Conservation (phyloP, 2,888 invertebrate genomes). For the Chaitophorus viminalis region DNA sequence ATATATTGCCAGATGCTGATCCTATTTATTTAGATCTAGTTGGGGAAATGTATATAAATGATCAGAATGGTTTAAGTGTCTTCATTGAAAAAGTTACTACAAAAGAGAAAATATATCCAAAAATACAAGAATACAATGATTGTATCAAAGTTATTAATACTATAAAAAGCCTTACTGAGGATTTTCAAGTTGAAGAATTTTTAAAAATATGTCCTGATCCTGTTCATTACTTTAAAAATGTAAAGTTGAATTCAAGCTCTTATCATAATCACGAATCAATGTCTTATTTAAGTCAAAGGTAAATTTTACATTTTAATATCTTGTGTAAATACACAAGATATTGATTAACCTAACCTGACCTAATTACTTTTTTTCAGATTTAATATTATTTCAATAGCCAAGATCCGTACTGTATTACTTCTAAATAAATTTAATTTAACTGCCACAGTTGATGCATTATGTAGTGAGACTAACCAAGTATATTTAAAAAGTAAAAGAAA, state of each 20-base stretch:
- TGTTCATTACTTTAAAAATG: constrained; percentile 66
- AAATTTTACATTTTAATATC: background rate
- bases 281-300: constrained; percentile 31
- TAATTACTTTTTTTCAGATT: constrained; percentile 1
- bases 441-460: background rate
- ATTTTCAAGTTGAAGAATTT: constrained; percentile 69
- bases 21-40: constrained; percentile 65
- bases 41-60: constrained; percentile 63
- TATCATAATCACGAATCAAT: constrained; percentile 6
- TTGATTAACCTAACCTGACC: no score
- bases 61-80: constrained; percentile 44
- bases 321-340: no score
- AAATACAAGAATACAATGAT: constrained; percentile 65
- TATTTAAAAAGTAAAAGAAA: constrained; percentile 18
- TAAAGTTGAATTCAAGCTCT: constrained; percentile 60
- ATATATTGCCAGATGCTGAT: constrained; percentile 67
- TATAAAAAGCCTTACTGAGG: constrained; percentile 65
- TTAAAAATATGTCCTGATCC: constrained; percentile 69
- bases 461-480: background rate
- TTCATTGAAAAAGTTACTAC: constrained; percentile 23
- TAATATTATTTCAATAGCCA: background rate
- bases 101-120: constrained; percentile 42
- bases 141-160: background rate
- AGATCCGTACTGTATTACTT: background rate
- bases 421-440: background rate